Evolutionary conservation across 2,888 invertebrate genomes (phyloP).

Genomic region (Spicauda simplicius): DNA sequence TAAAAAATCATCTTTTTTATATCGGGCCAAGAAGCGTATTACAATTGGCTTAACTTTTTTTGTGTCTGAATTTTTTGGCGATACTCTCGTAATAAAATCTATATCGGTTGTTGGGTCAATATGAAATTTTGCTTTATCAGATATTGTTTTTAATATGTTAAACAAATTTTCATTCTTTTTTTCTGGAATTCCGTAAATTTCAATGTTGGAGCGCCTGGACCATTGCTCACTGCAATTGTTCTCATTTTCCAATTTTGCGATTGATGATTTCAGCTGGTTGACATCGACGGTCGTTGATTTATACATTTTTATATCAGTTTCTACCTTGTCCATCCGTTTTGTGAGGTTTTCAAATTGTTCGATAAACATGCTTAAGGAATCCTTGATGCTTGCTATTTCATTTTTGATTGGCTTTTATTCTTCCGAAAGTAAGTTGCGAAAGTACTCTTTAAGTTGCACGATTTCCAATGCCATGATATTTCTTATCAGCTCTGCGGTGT

Average conservation of each 20-base stretch:
- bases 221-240: constrained; percentile 18
- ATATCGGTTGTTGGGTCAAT: constrained; percentile 1
- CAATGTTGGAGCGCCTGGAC: constrained; percentile 25
- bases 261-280: not conserved
- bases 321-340: constrained; percentile 3
- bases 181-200: constrained; percentile 29
- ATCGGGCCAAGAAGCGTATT: constrained; percentile 32
- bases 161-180: constrained; percentile 25
- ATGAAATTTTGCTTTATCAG: not conserved
- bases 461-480: not conserved
- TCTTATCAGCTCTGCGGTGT: not conserved
- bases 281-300: not conserved
- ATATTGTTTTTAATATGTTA: constrained; percentile 6
- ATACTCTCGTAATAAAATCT: constrained; percentile 33
- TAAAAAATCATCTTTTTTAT: constrained; percentile 36
- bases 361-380: not conserved
- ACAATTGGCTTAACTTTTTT: constrained; percentile 31
- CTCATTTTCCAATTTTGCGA: not conserved
- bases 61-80: constrained; percentile 10
- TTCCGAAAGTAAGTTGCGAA: not conserved
- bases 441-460: not conserved
- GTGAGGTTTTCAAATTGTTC: not conserved
- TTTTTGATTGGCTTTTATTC: constrained; percentile 7
- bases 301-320: not conserved
- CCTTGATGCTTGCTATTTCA: not conserved